These are phyloP conservation scores for Arizona elegans DNA, from an alignment of 2,113 vertebrate species.

Conservation along the genomic window DNA sequence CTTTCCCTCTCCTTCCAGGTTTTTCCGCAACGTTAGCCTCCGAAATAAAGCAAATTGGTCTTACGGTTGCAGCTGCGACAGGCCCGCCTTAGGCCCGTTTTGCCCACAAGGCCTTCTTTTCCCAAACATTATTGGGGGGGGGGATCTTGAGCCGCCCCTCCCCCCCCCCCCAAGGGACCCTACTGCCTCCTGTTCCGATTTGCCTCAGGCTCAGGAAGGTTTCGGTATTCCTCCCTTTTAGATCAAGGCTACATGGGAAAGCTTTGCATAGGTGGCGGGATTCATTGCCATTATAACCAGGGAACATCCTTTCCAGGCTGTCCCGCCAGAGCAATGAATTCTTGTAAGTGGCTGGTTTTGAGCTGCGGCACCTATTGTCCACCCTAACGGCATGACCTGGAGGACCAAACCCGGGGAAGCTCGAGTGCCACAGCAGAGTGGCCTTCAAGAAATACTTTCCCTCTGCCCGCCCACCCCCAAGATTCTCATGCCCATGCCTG, in stretches of 20 bases:
- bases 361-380: neutral
- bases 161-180: neutral
- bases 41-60: neutral
- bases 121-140: neutral
- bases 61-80: neutral
- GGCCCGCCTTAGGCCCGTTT: neutral
- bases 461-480: rapidly evolving
- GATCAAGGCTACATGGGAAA: neutral
- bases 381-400: neutral
- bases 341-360: neutral
- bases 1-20: neutral
- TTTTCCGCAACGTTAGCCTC: neutral
- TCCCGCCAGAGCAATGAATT: neutral
- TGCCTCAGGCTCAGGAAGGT: neutral
- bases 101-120: neutral
- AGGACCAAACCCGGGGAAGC: neutral
- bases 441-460: neutral
- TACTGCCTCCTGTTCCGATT: neutral
- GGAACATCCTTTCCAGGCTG: neutral
- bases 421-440: neutral
- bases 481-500: neutral
- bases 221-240: neutral
- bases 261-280: neutral
- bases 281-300: neutral
- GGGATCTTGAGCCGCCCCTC: neutral